These are phyloP conservation scores for Platycheirus rosarum DNA, from an alignment of 2,888 invertebrate genomes.

Conservation along the genomic window DNA sequence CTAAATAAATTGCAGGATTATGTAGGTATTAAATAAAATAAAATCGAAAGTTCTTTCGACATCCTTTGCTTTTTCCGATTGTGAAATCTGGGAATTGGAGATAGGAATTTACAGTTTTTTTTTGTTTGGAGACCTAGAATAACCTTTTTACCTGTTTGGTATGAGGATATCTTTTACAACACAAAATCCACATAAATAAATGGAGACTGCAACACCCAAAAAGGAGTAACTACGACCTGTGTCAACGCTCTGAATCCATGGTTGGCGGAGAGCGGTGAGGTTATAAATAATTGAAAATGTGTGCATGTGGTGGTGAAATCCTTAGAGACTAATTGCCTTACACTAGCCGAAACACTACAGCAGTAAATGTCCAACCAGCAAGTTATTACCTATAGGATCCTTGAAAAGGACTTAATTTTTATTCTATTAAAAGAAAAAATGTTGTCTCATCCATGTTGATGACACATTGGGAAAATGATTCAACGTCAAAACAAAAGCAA, in stretches of 20 bases:
- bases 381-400: conserved; percentile 22
- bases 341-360: conserved; percentile 9
- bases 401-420: background rate
- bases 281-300: conserved; percentile 48
- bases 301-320: conserved; percentile 41
- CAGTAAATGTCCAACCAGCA: conserved; percentile 17
- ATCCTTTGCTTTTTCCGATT: conserved; percentile 4
- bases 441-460: conserved; percentile 16
- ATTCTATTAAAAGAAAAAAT: background rate
- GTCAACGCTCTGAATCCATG: conserved; percentile 38
- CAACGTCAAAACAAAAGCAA: conserved; percentile 34
- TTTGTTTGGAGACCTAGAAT: conserved; percentile 6
- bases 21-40: conserved; percentile 57
- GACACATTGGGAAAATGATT: conserved; percentile 41
- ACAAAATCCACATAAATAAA: too few species aligned
- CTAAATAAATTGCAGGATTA: conserved; percentile 70
- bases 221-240: conserved; percentile 48
- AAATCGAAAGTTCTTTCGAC: conserved; percentile 65
- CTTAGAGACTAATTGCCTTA: conserved; percentile 53
- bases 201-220: conserved; percentile 8
- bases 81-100: conserved; percentile 4
- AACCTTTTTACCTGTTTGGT: too few species aligned
- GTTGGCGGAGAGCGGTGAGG: background rate
- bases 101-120: conserved; percentile 27
- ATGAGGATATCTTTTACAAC: too few species aligned